Evolutionary conservation across 2,888 invertebrate genomes (phyloP), one percentile per base, ranked within the genome.

Genomic region (Gibbula magus): DNA sequence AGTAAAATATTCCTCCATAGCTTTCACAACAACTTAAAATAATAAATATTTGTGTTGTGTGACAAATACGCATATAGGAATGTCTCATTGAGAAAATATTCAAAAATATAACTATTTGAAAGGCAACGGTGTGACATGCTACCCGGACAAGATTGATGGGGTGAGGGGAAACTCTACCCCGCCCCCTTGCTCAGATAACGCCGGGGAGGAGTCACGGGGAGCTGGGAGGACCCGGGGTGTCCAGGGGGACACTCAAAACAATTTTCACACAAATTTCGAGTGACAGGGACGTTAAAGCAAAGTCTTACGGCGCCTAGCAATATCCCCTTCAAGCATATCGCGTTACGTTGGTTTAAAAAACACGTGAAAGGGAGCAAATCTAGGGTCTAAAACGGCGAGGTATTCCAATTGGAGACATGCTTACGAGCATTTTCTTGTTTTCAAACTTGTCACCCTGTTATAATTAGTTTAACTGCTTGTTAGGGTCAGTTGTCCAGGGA

Each of bases 261-360:
- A 35, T 70, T 70, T 39, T 70, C 70, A 70, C 70, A 70, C 35
- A 35, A 35, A 35, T n/a, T 70, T 70, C 13, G 39, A 70, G 10
- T 70, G 70, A 70, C 70, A 70, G 35, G 39, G 10, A 39, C 70
- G 35, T 70, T 35, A 70, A 70, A 70, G 39, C 32, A 10, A 39
- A 70, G 70, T 70, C 70, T 70, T 20, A 35, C 39, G 70, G 70
- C 39, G 70, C 70, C 56, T 35, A 70, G 70, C 35, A 45, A 70
- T 70, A 35, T 20, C 35, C 25, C 20, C 70, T 18, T 25, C 70
- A 70, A 70, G 20, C 32, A 3, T 70, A 32, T 70, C 70, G 20
- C 32, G 70, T 70, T 70, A 70, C 70, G n/a, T 20, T 13, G 35
- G 70, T 39, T 32, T 70, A 7, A n/a, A 35, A 39, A 70, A 70